phyloP scores from a whole-genome alignment of 2,113 vertebrate species.

The Desmodus rotundus region DNA sequence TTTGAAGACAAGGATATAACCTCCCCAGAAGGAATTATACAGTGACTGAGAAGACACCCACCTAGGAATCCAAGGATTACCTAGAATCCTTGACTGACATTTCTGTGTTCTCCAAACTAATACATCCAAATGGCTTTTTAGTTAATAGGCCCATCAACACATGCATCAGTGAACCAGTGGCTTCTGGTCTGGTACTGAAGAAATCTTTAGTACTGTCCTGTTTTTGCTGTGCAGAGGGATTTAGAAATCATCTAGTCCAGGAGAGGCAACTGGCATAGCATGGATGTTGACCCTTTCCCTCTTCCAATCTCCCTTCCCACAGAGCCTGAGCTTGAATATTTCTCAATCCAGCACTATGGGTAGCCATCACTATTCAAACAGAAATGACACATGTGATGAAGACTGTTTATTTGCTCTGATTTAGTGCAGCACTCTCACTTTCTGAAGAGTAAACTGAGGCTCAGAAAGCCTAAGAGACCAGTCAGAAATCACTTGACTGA shows the following conservation, averaged over 20 bases:
- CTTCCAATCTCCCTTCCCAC: background rate
- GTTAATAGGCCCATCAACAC: background rate
- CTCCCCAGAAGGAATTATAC: background rate
- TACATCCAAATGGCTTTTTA: background rate
- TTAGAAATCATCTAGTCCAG: background rate
- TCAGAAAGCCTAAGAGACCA: background rate
- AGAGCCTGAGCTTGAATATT: background rate
- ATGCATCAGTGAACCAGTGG: background rate
- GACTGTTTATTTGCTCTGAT: background rate
- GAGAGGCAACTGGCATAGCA: background rate
- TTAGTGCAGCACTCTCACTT: background rate
- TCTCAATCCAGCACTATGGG: background rate
- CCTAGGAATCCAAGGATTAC: too few relatives aligned
- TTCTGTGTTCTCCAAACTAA: background rate
- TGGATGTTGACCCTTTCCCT: background rate
- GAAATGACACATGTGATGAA: background rate
- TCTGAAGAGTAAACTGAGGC: background rate
- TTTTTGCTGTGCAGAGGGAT: background rate
- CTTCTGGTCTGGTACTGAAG: background rate
- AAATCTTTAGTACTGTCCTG: background rate
- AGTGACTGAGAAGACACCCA: background rate
- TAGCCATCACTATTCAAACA: background rate
- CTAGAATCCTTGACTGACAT: background rate
- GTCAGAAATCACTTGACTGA: background rate
- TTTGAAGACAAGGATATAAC: background rate